Base-by-base conservation (phyloP, 2,888 invertebrate species). In the Drosophila colorata region DNA sequence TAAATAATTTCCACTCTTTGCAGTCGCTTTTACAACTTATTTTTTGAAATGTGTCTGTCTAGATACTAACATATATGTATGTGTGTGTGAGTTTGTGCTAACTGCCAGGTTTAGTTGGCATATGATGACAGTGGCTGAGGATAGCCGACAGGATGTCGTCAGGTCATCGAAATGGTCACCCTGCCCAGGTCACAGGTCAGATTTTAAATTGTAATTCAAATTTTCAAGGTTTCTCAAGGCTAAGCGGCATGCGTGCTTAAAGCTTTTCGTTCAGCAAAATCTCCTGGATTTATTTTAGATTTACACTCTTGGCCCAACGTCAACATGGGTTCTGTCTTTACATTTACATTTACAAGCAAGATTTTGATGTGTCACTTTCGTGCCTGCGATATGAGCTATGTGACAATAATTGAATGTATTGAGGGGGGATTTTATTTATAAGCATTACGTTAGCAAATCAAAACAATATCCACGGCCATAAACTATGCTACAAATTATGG, bases 1-100 rank as follows among this genome's bases (percentile, higher is more conserved):
- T 88, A 87, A 84, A 88, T 88, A 87, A 74, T 84, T 87, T 74
- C 49, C 68, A 64, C 69, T 67, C 51, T 69, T 64, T 69, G 59
- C 81, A 61, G 69, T 67, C 55, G 37, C 61, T 66, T 60, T 85
- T 71, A 69, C 67, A 71, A 55, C 71, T 57, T 58, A 51, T 25
- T 67, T 52, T 66, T 47, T 33, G 56, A 65, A 64, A 63, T 63
- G 56, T 66, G 58, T 66, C 46, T 61, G 70, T 55, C 61, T 20
- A 20, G 40, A 14, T 66, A 51, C 52, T 43, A 63, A 66, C 43
- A 67, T 31, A 51, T 43, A 40, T 25, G 5, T 18, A 16, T 37
- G 18, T 38, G 48, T 25, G 28, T 18, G 16, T 33, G 23, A 46
- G 31, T 46, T 37, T 38, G 13, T 25, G 41, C 48, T 51, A n/a